These are phyloP conservation scores for Eumacrocentrus americanus DNA, from an alignment of 2,888 invertebrate genomes.

Conservation along the genomic window DNA sequence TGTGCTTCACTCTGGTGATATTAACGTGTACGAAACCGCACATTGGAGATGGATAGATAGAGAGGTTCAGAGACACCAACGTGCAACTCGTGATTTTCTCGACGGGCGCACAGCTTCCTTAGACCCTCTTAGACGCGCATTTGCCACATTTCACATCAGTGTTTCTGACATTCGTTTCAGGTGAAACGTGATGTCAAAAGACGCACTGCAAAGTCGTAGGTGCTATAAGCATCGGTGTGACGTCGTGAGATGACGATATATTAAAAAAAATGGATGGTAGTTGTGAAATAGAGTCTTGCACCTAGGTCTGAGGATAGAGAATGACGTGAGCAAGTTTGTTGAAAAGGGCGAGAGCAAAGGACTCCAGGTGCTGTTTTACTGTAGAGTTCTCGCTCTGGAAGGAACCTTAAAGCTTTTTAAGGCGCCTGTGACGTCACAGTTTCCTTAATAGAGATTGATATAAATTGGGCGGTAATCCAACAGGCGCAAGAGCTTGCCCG, in stretches of 20 bases:
- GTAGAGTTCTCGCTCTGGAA: constrained; percentile 3
- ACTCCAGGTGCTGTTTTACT: constrained; percentile 8
- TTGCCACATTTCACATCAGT: constrained; percentile 36
- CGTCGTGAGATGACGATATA: too few relatives aligned
- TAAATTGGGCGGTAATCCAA: constrained; percentile 35
- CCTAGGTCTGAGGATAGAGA: too few relatives aligned
- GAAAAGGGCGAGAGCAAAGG: neutral
- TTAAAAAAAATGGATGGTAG: too few relatives aligned
- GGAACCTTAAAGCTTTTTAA: constrained; percentile 14
- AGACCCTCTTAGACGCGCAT: constrained; percentile 40
- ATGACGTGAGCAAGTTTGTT: too few relatives aligned
- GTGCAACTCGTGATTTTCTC: constrained; percentile 18
- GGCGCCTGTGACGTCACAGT: constrained; percentile 28
- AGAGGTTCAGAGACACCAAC: constrained; percentile 26
- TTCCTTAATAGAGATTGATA: constrained; percentile 45
- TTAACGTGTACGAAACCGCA: constrained; percentile 2
- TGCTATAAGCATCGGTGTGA: too few relatives aligned
- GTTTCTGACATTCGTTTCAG: too few relatives aligned
- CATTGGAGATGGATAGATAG: constrained; percentile 12
- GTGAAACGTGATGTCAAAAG: too few relatives aligned
- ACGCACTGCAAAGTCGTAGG: too few relatives aligned
- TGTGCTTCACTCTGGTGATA: neutral
- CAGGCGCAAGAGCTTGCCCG: constrained; percentile 9
- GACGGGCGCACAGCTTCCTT: constrained; percentile 33
- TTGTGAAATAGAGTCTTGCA: too few relatives aligned